phyloP scores from a whole-genome alignment of 2,113 vertebrate species.

The Austrofundulus limnaeus region DNA sequence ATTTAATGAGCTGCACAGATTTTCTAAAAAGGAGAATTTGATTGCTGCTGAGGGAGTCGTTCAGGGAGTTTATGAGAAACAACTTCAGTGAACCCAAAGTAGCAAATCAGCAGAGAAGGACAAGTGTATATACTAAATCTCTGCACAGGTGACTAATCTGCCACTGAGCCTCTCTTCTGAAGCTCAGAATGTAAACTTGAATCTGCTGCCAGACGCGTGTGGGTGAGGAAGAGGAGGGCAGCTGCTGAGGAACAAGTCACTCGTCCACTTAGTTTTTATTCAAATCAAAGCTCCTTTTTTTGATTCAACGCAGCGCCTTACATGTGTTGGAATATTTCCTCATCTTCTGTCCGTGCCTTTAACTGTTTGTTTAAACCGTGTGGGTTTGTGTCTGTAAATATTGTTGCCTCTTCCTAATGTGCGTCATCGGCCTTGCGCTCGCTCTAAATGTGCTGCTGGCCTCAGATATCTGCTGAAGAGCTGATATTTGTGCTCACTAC shows the following conservation, averaged over 20 bases:
- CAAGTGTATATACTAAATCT: conserved; percentile 42
- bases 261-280: conserved; percentile 4
- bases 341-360: conserved; percentile 1
- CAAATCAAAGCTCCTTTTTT: background rate
- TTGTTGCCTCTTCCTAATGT: conserved; percentile 31
- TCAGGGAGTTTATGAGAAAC: conserved; percentile 7
- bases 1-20: too few species aligned
- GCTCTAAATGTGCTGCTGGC: conserved; percentile 18
- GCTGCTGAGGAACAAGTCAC: background rate
- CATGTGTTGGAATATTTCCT: conserved; percentile 5
- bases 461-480: conserved; percentile 18
- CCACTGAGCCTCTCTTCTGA: conserved; percentile 35
- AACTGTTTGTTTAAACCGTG: conserved; percentile 36
- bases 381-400: conserved; percentile 54
- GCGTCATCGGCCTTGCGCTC: conserved; percentile 37
- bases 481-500: conserved; percentile 14
- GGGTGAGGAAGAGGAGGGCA: conserved; percentile 10
- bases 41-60: conserved; percentile 6
- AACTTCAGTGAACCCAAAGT: background rate
- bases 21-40: background rate
- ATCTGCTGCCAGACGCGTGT: conserved; percentile 13
- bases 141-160: conserved; percentile 45
- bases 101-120: conserved; percentile 26
- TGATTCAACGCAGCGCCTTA: background rate
- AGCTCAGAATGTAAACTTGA: conserved; percentile 18